Evolutionary conservation across 2,888 invertebrate genomes (phyloP), one percentile per base, ranked within the genome.

Genomic region (Lithodes maja): DNA sequence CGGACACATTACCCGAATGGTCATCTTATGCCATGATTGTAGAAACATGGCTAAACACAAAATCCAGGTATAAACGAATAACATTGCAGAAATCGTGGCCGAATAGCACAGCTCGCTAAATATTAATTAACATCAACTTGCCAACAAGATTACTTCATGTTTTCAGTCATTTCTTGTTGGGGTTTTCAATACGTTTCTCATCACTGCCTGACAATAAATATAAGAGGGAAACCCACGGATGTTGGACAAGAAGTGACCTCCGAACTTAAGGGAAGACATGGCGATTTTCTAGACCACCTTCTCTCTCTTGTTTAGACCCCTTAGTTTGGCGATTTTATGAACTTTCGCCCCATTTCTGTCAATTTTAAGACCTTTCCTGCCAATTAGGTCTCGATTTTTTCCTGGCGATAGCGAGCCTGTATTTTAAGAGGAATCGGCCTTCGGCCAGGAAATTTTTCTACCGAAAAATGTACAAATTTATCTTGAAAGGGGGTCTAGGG

Each of bases 61-160:
- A 61, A 12, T 7, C 7, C 12, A 61, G 12, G 12, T 61, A 61
- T 61, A 61, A 61, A 61, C 12, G 61, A 61, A 12, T 61, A 7
- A 61, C 61, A 61, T 7, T 12, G 61, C 7, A 71, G 71, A 71
- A 17, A n/a, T 17, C 71, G 71, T 17, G 71, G 2, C 71, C 12
- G n/a, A 71, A 71, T 71, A 12, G 17, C 12, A 71, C 71, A 17
- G 15, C 5, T 71, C n/a, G 71, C 71, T 71, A 71, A 71, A 3
- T 71, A n/a, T 71, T 71, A 71, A 71, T 71, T 71, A 71, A n/a
- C 71, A 17, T 71, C 71, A 71, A 71, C 71, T 17, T 71, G 71
- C n/a, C 71, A 71, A 71, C 71, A 71, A 17, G 5, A 3, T 61
- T 61, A 61, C 12, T 61, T 61, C 12, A 12, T 61, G 61, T 61